phyloP scores from a whole-genome alignment of 2,888 invertebrate genomes.

The Hipparchia semele region DNA sequence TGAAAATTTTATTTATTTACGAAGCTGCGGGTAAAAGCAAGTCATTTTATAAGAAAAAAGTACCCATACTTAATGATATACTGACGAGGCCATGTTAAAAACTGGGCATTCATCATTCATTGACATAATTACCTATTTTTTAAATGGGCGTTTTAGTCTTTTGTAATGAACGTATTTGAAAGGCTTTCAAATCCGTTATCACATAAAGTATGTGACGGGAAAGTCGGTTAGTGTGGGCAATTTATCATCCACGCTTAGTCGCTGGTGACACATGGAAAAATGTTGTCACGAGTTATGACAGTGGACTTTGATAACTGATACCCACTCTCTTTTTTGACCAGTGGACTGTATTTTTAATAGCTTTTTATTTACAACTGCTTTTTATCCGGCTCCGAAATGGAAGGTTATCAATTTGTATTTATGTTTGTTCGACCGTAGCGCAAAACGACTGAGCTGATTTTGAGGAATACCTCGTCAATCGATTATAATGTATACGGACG shows the following conservation, averaged over 20 bases:
- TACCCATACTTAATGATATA: too few species aligned
- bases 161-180: constrained; percentile 18
- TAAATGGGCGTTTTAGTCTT: constrained; percentile 15
- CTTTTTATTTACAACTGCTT: background rate
- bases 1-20: too few species aligned
- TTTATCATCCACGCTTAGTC: constrained; percentile 60
- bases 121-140: constrained; percentile 14
- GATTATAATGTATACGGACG: too few species aligned
- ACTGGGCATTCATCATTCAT: constrained; percentile 14
- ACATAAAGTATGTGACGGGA: constrained; percentile 30
- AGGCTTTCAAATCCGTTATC: constrained; percentile 24
- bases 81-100: background rate
- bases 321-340: constrained; percentile 36
- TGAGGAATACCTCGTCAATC: too few species aligned
- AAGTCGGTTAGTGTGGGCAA: constrained; percentile 42
- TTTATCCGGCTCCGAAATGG: background rate
- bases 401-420: too few species aligned
- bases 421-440: too few species aligned
- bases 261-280: constrained; percentile 72
- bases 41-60: too few species aligned
- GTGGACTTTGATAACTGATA: constrained; percentile 58
- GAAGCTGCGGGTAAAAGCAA: too few species aligned
- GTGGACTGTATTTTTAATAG: constrained; percentile 26
- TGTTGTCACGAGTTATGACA: constrained; percentile 71
- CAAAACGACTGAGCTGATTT: too few species aligned